These are phyloP conservation scores for Dastarcus helophoroides DNA, from an alignment of 2,888 invertebrate genomes.

Conservation along the genomic window DNA sequence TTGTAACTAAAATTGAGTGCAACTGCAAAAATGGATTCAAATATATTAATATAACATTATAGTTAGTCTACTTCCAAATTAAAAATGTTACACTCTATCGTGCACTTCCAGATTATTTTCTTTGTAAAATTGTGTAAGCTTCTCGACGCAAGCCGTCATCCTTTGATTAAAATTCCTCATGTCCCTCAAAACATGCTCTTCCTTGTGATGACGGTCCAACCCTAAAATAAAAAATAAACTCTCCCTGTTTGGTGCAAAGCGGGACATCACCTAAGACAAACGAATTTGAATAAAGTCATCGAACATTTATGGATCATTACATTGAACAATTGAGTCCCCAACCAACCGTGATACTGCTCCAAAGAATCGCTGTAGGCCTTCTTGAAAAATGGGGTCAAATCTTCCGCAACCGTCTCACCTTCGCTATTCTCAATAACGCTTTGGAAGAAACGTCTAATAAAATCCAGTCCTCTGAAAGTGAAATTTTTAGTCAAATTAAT, in stretches of 20 bases:
- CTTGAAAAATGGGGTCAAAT: constrained; percentile 50
- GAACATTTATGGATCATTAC: constrained; percentile 40
- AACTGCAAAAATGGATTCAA: no score
- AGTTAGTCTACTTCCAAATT: no score
- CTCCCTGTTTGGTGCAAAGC: constrained; percentile 24
- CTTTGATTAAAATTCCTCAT: constrained; percentile 40
- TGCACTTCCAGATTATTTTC: constrained; percentile 43
- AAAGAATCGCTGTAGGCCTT: constrained; percentile 59
- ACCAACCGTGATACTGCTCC: constrained; percentile 64
- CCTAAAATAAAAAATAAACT: constrained; percentile 22
- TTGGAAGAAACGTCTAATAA: constrained; percentile 48
- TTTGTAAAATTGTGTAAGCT: constrained; percentile 49
- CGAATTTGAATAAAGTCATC: constrained; percentile 1
- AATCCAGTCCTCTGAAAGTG: constrained; percentile 47
- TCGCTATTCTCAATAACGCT: constrained; percentile 42
- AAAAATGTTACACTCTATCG: constrained; percentile 7
- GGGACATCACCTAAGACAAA: constrained; percentile 22
- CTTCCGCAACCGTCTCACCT: constrained; percentile 38
- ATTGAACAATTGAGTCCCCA: constrained; percentile 60
- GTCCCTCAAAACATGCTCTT: constrained; percentile 31
- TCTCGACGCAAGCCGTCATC: constrained; percentile 46
- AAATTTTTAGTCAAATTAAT: constrained; percentile 3
- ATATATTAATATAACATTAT: no score
- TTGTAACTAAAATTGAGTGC: no score
- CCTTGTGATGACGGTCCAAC: constrained; percentile 23